These are phyloP conservation scores for Chalcosyrphus nemorum DNA, from an alignment of 2,888 invertebrate genomes.

Conservation along the genomic window DNA sequence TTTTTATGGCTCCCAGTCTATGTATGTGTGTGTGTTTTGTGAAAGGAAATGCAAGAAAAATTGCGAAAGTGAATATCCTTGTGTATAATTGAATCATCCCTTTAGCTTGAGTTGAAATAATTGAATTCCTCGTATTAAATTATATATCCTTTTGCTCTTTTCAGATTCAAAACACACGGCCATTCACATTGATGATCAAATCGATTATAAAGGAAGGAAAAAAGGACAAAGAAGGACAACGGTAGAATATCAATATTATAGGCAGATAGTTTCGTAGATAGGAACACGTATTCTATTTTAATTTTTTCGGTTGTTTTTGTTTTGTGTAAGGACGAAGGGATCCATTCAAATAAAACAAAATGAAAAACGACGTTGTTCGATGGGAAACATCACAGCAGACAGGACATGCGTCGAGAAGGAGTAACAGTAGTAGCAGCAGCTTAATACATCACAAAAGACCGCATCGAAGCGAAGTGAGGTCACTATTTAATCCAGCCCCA, in stretches of 20 bases:
- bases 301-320: background rate
- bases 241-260: slow-evolving; percentile 10
- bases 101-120: slow-evolving; percentile 48
- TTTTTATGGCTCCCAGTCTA: no score
- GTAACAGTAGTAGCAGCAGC: slow-evolving; percentile 38
- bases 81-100: slow-evolving; percentile 65
- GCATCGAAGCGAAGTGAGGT: slow-evolving; percentile 19
- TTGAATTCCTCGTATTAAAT: slow-evolving; percentile 62
- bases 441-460: slow-evolving; percentile 60
- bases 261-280: slow-evolving; percentile 59
- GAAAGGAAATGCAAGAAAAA: slow-evolving; percentile 46
- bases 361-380: slow-evolving; percentile 82
- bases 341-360: slow-evolving; percentile 76
- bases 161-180: slow-evolving; percentile 17
- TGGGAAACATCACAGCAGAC: slow-evolving; percentile 78
- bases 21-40: background rate
- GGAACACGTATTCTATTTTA: slow-evolving; percentile 46
- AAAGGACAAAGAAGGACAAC: slow-evolving; percentile 42
- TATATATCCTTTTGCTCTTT: slow-evolving; percentile 38
- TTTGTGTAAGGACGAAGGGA: slow-evolving; percentile 52
- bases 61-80: slow-evolving; percentile 29
- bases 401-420: slow-evolving; percentile 38
- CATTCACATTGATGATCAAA: slow-evolving; percentile 50
- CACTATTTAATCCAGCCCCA: background rate
- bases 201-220: slow-evolving; percentile 4